phyloP scores from a whole-genome alignment of 2,888 invertebrate species.

The Plutella xylostella region DNA sequence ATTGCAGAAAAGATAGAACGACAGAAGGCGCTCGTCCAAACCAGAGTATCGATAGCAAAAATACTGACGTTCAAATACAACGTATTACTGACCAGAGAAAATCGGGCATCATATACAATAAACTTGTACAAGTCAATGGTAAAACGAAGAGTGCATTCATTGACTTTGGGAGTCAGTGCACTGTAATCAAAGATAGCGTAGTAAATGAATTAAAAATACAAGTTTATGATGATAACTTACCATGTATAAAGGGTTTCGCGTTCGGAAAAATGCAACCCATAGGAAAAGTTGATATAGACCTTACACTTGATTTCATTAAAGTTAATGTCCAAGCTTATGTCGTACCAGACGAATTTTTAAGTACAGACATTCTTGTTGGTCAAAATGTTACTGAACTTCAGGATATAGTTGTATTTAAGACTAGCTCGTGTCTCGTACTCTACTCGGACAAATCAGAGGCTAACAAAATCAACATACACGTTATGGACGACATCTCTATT shows the following conservation, averaged over 20 bases:
- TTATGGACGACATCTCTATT: background rate
- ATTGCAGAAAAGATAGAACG: no score
- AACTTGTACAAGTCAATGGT: background rate
- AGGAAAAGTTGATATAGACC: background rate
- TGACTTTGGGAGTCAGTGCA: background rate
- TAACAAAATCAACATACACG: background rate
- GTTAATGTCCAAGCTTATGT: conserved; percentile 1
- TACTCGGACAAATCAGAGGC: background rate
- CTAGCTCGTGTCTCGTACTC: background rate
- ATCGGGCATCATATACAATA: background rate
- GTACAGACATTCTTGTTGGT: conserved; percentile 1
- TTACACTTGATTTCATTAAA: background rate
- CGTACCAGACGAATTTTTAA: conserved; percentile 1
- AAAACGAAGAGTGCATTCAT: background rate
- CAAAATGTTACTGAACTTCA: conserved; percentile 1
- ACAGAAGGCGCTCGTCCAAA: no score
- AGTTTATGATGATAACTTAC: background rate
- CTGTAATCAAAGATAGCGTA: background rate
- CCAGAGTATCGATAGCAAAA: background rate
- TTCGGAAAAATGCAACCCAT: conserved; percentile 2
- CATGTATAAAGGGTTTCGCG: conserved; percentile 1
- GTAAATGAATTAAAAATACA: background rate
- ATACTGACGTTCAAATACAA: background rate
- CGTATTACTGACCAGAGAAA: background rate
- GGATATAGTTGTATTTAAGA: background rate